A percentile compares a stretch with the other conserved stretches of the same genome.
Conservation (phyloP, 1,140 invertebrate species). For the Drosophila mauritiana region DNA sequence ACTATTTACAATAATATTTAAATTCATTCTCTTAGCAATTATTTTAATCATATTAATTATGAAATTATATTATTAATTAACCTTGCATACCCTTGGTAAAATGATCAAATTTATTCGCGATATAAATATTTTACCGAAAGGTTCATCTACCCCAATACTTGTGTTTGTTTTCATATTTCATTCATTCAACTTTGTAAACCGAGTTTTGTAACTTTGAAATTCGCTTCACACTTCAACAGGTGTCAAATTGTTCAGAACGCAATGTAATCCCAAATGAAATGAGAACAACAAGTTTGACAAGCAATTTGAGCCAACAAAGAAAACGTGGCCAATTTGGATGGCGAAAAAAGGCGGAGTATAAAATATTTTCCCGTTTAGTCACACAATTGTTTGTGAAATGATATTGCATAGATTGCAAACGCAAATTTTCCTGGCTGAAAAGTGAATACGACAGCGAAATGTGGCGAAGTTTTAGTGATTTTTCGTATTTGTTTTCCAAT, state of each 20-base stretch:
- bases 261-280: slow-evolving; percentile 14
- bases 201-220: slow-evolving; percentile 22
- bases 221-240: slow-evolving; percentile 27
- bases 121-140: background rate
- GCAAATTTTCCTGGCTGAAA: slow-evolving; percentile 5
- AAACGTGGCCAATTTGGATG: slow-evolving; percentile 7
- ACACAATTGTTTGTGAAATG: slow-evolving; percentile 9
- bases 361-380: slow-evolving; percentile 25
- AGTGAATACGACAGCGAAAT: slow-evolving; percentile 40
- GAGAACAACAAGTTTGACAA: slow-evolving; percentile 27
- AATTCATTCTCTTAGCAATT: too few relatives aligned
- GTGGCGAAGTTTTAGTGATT: slow-evolving; percentile 27
- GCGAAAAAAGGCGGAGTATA: background rate
- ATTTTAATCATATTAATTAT: too few relatives aligned
- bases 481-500: slow-evolving; percentile 27
- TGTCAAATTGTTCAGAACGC: slow-evolving; percentile 25
- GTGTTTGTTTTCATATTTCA: slow-evolving; percentile 20
- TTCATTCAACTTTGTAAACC: slow-evolving; percentile 34
- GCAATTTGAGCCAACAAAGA: slow-evolving; percentile 1
- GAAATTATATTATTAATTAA: background rate
- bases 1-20: too few relatives aligned
- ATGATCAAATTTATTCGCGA: background rate
- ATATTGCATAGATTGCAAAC: slow-evolving; percentile 25
- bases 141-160: slow-evolving; percentile 5
- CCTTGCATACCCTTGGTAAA: too few relatives aligned